Evolutionary conservation across 2,888 invertebrate species (phyloP).

Genomic region (Callosobruchus maculatus): DNA sequence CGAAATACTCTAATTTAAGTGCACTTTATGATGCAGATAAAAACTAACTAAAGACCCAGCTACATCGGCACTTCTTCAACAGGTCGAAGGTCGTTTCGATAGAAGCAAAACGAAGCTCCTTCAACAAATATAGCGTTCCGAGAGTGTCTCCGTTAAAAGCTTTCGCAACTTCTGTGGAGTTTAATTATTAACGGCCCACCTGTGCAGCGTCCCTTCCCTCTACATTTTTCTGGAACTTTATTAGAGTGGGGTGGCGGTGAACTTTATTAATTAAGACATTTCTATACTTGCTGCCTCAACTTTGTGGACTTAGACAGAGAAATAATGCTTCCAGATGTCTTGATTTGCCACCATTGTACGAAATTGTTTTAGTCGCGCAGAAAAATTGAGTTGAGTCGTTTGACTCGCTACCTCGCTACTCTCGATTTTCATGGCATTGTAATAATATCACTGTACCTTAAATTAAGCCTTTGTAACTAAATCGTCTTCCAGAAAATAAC

Average conservation of each 20-base stretch:
- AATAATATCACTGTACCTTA: too few species aligned
- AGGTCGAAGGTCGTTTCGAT: not conserved
- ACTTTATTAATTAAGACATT: not conserved
- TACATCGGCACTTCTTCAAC: not conserved
- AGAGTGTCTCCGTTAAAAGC: slow-evolving; percentile 1
- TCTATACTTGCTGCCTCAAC: not conserved
- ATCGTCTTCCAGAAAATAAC: too few species aligned
- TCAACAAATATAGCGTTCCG: slow-evolving; percentile 10
- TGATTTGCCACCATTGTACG: not conserved
- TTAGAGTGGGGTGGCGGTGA: not conserved
- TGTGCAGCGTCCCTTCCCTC: not conserved
- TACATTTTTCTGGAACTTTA: not conserved
- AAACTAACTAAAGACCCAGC: too few species aligned
- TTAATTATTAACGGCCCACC: slow-evolving; percentile 1
- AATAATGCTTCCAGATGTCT: not conserved
- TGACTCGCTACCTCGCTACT: not conserved
- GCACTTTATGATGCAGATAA: too few species aligned
- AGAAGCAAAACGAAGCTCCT: not conserved
- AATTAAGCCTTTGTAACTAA: too few species aligned
- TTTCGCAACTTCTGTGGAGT: slow-evolving; percentile 1
- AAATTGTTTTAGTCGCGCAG: not conserved
- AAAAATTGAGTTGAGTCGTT: not conserved
- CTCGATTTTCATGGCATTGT: too few species aligned
- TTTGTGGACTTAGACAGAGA: not conserved
- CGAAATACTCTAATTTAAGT: too few species aligned